Percentiles rank a stretch among this genome's conserved stretches.
Conservation (phyloP, 2,797 vertebrate genomes). For the Chromobotia macracanthus region DNA sequence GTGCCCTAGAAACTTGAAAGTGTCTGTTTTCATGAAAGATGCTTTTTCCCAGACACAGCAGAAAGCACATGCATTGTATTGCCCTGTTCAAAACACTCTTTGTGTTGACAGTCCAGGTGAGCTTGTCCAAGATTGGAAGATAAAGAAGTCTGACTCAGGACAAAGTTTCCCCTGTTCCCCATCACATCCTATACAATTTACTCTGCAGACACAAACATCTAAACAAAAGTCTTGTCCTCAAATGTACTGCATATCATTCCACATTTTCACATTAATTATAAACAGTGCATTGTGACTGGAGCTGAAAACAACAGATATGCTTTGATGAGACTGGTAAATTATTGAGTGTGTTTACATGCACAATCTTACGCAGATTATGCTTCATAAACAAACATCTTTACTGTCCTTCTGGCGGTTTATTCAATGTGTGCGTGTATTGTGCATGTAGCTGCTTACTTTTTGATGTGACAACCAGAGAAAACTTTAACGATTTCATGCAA, state of each 20-base stretch:
- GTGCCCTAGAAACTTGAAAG: conserved; percentile 22
- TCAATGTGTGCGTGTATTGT: not conserved
- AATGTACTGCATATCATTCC: not conserved
- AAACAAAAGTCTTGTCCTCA: conserved; percentile 10
- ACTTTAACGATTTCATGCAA: not conserved
- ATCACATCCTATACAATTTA: conserved; percentile 2
- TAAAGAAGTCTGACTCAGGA: conserved; percentile 29
- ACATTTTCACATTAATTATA: conserved; percentile 7
- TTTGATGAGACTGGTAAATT: conserved; percentile 24
- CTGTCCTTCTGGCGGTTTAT: not conserved
- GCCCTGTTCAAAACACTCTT: conserved; percentile 34
- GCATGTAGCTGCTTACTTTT: not conserved
- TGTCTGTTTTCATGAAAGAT: conserved; percentile 40
- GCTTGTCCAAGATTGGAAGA: conserved; percentile 15
- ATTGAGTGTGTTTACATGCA: not conserved
- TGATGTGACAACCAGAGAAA: not conserved
- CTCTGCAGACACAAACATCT: conserved; percentile 14
- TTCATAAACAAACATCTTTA: conserved; percentile 1
- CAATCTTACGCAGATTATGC: not conserved
- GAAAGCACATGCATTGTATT: conserved; percentile 26
- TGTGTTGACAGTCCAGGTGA: conserved; percentile 29
- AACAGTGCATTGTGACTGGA: not conserved
- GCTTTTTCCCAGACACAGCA: conserved; percentile 39
- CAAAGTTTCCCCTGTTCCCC: conserved; percentile 6
- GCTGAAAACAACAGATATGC: conserved; percentile 4